Conservation (phyloP, 2,797 vertebrate genomes). For the Cyclopterus lumpus region DNA sequence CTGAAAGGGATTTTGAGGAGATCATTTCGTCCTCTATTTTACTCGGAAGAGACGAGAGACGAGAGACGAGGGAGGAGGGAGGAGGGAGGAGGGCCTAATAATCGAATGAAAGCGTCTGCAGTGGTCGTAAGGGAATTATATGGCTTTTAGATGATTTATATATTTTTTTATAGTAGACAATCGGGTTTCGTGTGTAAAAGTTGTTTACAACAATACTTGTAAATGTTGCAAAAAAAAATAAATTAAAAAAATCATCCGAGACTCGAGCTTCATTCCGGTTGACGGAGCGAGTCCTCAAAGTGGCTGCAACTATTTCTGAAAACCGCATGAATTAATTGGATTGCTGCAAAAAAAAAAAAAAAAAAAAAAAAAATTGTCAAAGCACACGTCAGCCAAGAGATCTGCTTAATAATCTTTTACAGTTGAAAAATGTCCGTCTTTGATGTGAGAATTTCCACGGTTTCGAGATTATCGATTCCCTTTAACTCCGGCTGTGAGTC, state of each 20-base stretch:
- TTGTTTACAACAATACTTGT: constrained; percentile 56
- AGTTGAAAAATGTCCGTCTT: constrained; percentile 54
- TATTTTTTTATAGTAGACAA: constrained; percentile 62
- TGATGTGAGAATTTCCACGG: constrained; percentile 61
- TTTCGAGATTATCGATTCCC: constrained; percentile 70
- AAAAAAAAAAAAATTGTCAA: constrained; percentile 40
- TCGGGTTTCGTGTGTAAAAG: constrained; percentile 54
- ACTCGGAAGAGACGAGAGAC: constrained; percentile 1
- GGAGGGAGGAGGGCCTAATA: constrained; percentile 34
- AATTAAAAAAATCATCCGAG: constrained; percentile 29
- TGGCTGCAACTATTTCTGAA: constrained; percentile 37
- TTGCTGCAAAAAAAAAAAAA: no score
- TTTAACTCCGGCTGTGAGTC: constrained; percentile 66
- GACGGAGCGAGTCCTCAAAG: constrained; percentile 38
- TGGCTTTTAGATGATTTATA: constrained; percentile 77
- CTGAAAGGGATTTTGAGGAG: neutral
- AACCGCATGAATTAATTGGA: constrained; percentile 40
- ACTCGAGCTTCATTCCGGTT: constrained; percentile 34
- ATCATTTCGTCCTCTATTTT: constrained; percentile 6
- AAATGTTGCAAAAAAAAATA: constrained; percentile 43
- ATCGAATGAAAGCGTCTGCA: constrained; percentile 51
- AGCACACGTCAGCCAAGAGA: constrained; percentile 23
- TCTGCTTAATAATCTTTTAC: constrained; percentile 60
- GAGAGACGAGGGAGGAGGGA: neutral
- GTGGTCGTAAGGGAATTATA: constrained; percentile 61